Conservation (phyloP, 2,113 vertebrate genomes). For the Megaptera novaeangliae region DNA sequence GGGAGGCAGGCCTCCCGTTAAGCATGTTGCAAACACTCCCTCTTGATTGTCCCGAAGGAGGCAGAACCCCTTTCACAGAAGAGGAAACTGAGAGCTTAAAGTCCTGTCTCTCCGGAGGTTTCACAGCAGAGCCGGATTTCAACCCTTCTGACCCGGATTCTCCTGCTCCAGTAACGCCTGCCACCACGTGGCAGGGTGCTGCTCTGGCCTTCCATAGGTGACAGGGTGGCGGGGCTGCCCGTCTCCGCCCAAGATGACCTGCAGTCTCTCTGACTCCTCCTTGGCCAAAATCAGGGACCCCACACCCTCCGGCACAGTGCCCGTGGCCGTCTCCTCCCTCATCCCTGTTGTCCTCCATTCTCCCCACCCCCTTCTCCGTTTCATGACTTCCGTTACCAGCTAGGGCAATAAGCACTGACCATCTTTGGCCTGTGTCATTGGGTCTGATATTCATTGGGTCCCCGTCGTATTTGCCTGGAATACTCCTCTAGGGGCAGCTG, state of each 20-base stretch:
- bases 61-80: not conserved
- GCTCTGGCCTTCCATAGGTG: not conserved
- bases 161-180: not conserved
- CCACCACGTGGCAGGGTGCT: not conserved
- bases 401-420: not conserved
- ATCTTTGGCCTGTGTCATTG: not conserved
- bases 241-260: not conserved
- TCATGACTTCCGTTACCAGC: not conserved
- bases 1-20: not conserved
- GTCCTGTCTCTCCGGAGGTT: too few species aligned
- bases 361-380: not conserved
- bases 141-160: not conserved
- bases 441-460: not conserved
- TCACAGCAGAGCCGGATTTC: not conserved
- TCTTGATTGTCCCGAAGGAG: not conserved
- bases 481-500: not conserved
- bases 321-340: not conserved
- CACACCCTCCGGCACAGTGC: rapidly evolving
- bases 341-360: not conserved
- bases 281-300: not conserved
- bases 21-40: not conserved
- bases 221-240: not conserved
- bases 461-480: not conserved
- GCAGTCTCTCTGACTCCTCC: not conserved
- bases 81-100: not conserved